A percentile compares a stretch with the other conserved stretches of the same genome.
Conservation (phyloP, 2,797 vertebrate genomes). For the Valencia hispanica region DNA sequence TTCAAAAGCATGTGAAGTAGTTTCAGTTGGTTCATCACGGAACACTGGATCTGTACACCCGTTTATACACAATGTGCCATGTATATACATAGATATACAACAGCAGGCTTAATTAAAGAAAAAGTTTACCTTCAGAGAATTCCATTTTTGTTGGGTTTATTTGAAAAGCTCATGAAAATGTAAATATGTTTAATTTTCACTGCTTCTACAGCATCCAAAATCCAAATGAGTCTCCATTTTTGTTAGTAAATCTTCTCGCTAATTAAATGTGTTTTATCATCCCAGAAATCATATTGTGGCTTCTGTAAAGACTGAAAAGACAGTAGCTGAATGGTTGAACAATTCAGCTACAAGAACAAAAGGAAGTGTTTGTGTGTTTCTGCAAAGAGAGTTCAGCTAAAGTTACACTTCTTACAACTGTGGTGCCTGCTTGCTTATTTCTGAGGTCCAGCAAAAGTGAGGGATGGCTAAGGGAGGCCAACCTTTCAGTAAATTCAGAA, state of each 20-base stretch:
- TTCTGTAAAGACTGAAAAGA: not conserved
- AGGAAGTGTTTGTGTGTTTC: not conserved
- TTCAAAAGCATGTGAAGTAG: conserved; percentile 61
- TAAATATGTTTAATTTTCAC: not conserved
- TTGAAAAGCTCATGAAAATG: not conserved
- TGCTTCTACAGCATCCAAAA: not conserved
- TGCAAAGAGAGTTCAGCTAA: not conserved
- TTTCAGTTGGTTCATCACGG: conserved; percentile 39
- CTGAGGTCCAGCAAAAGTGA: not conserved
- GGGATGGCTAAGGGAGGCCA: not conserved
- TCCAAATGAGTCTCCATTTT: not conserved
- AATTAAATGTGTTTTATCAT: conserved; percentile 34
- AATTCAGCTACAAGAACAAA: not conserved
- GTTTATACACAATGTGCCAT: conserved; percentile 51
- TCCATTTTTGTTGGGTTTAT: not conserved
- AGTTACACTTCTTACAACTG: not conserved
- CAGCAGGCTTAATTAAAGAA: conserved; percentile 26
- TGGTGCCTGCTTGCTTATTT: not conserved
- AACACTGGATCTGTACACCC: conserved; percentile 54
- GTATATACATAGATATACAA: conserved; percentile 58
- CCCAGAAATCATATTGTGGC: conserved; percentile 6
- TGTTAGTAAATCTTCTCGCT: not conserved
- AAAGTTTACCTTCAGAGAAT: conserved; percentile 3
- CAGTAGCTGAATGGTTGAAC: not conserved
- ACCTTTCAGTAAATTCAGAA: not conserved